Base-by-base conservation (phyloP, 1,140 invertebrate genomes). In the Anoplolepis gracilipes region DNA sequence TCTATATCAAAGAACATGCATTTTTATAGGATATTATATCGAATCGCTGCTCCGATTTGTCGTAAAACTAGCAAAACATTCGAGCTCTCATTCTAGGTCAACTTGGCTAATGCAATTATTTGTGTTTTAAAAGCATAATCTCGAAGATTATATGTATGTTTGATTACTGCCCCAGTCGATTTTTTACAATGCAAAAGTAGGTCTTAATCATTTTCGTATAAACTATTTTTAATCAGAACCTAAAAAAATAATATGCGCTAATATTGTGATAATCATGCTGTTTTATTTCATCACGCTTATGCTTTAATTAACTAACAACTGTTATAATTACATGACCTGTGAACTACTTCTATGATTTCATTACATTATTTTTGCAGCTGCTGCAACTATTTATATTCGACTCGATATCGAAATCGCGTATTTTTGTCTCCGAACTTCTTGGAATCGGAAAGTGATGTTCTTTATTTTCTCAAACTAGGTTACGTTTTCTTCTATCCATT, bases 251-350 rank as follows among this genome's bases (percentile, higher is more conserved):
- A 30, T 16, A 42, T 13, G 22, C 16, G n/a, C 7, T 59, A 39
- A 10, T 39, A 19, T n/a, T n/a, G 8, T 11, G 13, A 13, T 64
- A 30, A 33, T 13, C 22, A 16, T 22, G 7, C 30, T 53, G 3
- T 65, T 16, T 79, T 36, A 69, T 70, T 70, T 28, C 16, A 28
- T 19, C 1, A 1, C 10, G 39, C 33, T 69, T 39, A 67, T 36
- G 13, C 8, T 70, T 72, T 70, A 70, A 59, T 42, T 22, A 36
- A 16, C 25, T 46, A n/a, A 33, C 62, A 30, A 7, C 2, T 11
- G 25, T 46, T 72, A 73, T 82, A 82, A 82, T 39, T 70, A 10
- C 25, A 22, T 59, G 65, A 72, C 78, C 65, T 13, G 19, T 81
- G 78, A 72, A 42, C 53, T 33, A 82, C 67, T 82, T 77, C 16